These are phyloP conservation scores for Drosophila quinaria DNA, from an alignment of 2,888 invertebrate genomes.

Conservation along the genomic window DNA sequence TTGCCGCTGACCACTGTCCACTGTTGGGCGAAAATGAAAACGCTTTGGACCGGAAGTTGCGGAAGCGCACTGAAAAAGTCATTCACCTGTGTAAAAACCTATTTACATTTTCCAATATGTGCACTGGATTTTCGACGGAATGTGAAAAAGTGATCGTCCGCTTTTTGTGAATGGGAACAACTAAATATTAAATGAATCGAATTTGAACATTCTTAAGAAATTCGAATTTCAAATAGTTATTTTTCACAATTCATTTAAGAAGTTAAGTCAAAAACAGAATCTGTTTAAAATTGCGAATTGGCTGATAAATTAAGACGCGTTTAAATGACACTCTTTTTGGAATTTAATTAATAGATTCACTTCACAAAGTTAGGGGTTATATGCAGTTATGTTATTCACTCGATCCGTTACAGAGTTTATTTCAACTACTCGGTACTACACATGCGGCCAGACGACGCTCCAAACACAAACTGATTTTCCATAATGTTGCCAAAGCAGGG, in stretches of 20 bases:
- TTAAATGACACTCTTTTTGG: constrained; percentile 4
- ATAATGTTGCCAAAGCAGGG: constrained; percentile 76
- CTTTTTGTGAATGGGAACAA: background rate
- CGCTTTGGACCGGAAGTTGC: constrained; percentile 83
- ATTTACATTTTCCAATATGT: constrained; percentile 60
- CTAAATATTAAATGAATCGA: background rate
- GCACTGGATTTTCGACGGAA: constrained; percentile 16
- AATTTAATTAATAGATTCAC: constrained; percentile 7
- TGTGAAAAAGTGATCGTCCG: background rate
- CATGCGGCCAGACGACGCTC: constrained; percentile 69
- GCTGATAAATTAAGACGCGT: background rate
- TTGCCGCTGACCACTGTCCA: constrained; percentile 42
- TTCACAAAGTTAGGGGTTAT: constrained; percentile 18
- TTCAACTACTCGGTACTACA: constrained; percentile 30
- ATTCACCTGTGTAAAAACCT: constrained; percentile 82
- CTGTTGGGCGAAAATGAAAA: constrained; percentile 75
- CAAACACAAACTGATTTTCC: constrained; percentile 81
- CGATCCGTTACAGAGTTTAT: constrained; percentile 14
- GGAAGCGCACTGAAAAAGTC: constrained; percentile 82
- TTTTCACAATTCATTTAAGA: background rate
- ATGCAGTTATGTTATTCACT: constrained; percentile 27
- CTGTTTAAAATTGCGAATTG: background rate
- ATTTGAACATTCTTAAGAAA: background rate
- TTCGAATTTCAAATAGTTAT: background rate
- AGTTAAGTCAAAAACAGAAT: background rate